Conservation (phyloP, 2,797 vertebrate species). For the Smutsia temminckii region DNA sequence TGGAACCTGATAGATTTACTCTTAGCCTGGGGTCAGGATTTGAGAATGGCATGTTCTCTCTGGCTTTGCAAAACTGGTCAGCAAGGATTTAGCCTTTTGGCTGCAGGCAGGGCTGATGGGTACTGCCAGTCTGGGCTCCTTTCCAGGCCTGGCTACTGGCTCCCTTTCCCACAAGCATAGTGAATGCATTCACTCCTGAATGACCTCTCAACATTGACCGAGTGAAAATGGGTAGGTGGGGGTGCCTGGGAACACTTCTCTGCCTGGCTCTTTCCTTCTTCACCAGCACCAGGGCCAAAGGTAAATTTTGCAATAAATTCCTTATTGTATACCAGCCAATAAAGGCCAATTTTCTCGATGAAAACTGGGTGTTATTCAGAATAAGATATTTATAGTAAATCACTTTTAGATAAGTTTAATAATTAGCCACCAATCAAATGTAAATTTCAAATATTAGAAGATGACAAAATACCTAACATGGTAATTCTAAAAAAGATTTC, state of each 20-base stretch:
- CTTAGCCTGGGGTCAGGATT: not conserved
- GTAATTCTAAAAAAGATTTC: conserved; percentile 5
- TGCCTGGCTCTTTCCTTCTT: not conserved
- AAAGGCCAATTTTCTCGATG: not conserved
- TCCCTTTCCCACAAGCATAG: conserved; percentile 5
- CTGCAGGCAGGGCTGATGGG: not conserved
- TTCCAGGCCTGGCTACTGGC: not conserved
- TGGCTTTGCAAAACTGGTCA: not conserved
- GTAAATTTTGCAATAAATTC: not conserved
- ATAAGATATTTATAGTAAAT: not conserved
- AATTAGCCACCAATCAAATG: not conserved
- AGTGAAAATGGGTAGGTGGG: not conserved
- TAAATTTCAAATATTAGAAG: not conserved
- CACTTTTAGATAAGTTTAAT: conserved; percentile 8
- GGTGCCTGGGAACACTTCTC: not conserved
- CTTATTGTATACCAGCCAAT: not conserved
- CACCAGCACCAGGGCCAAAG: not conserved
- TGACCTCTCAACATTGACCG: not conserved
- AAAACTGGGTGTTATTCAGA: not conserved
- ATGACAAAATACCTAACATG: not conserved
- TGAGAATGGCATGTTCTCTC: not conserved
- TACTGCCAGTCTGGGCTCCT: not conserved
- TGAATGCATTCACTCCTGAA: not conserved
- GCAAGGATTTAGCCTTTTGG: not conserved
- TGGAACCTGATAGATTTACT: not conserved